phyloP scores from a whole-genome alignment of 2,797 vertebrate genomes.

The Melopsittacus undulatus region DNA sequence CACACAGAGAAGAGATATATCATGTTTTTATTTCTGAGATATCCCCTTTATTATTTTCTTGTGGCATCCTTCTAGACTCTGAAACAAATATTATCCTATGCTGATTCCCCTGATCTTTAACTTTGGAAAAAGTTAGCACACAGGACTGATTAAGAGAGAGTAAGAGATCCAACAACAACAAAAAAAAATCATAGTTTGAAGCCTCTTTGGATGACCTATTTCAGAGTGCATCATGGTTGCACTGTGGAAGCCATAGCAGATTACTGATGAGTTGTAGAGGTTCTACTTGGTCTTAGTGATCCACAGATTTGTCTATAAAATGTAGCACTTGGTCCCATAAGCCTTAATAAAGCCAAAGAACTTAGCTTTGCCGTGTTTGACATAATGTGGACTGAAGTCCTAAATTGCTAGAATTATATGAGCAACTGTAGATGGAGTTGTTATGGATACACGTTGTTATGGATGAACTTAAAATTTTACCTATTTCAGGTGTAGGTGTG shows the following conservation, averaged over 20 bases:
- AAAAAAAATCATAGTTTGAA: neutral
- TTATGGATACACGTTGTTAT: neutral
- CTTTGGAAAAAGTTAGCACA: neutral
- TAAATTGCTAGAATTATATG: neutral
- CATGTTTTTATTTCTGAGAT: neutral
- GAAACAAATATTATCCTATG: neutral
- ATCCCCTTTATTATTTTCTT: neutral
- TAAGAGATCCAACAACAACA: neutral
- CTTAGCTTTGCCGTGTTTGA: neutral
- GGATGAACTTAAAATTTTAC: neutral
- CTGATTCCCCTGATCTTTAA: neutral
- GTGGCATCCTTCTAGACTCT: neutral
- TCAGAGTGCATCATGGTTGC: neutral
- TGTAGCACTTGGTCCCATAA: neutral
- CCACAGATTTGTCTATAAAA: neutral
- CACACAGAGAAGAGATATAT: rapidly evolving
- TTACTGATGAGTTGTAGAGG: neutral
- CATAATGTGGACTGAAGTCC: neutral
- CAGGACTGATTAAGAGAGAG: neutral
- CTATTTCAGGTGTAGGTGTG: neutral
- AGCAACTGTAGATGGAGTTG: neutral
- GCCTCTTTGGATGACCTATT: neutral
- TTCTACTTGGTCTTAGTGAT: neutral
- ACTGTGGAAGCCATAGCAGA: neutral
- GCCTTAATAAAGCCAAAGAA: neutral